Percentiles rank a stretch among this genome's conserved stretches.
phyloP scores from a whole-genome alignment of 2,888 invertebrate genomes.

The Chrysina gloriosa region DNA sequence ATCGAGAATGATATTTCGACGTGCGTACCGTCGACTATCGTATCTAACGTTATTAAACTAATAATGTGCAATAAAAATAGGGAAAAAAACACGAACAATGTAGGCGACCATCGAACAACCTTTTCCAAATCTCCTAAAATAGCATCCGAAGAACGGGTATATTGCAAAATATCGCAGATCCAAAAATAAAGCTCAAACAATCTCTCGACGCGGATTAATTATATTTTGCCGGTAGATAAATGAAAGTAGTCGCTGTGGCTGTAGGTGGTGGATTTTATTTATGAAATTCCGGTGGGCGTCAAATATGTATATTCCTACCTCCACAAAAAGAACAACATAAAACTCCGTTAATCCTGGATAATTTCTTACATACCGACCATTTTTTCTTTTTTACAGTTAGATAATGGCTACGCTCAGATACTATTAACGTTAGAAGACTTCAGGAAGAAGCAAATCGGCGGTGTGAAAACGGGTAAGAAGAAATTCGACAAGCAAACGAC shows the following conservation, averaged over 20 bases:
- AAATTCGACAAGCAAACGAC: slow-evolving; percentile 98
- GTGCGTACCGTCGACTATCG: too few relatives aligned
- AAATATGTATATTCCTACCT: not conserved
- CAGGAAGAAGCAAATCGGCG: slow-evolving; percentile 94
- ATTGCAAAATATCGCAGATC: not conserved
- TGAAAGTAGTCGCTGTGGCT: not conserved
- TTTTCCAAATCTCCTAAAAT: slow-evolving; percentile 4
- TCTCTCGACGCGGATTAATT: slow-evolving; percentile 4
- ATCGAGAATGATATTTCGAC: too few relatives aligned
- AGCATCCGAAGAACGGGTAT: not conserved
- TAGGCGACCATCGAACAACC: too few relatives aligned
- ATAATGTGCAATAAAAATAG: too few relatives aligned
- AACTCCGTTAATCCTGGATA: not conserved
- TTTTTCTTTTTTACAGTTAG: slow-evolving; percentile 75
- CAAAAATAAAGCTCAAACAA: slow-evolving; percentile 8
- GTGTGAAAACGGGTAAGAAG: slow-evolving; percentile 96
- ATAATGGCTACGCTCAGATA: slow-evolving; percentile 91
- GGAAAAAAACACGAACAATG: too few relatives aligned
- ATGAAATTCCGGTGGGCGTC: not conserved
- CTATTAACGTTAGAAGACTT: slow-evolving; percentile 93
- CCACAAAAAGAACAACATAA: not conserved
- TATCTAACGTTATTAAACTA: too few relatives aligned
- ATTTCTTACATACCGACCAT: not conserved
- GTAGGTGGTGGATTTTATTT: slow-evolving; percentile 15
- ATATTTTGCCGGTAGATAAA: slow-evolving; percentile 9